Evolutionary conservation across 2,888 invertebrate species (phyloP), one percentile per base, ranked within the genome.

Genomic region (Sussaba pulchella): DNA sequence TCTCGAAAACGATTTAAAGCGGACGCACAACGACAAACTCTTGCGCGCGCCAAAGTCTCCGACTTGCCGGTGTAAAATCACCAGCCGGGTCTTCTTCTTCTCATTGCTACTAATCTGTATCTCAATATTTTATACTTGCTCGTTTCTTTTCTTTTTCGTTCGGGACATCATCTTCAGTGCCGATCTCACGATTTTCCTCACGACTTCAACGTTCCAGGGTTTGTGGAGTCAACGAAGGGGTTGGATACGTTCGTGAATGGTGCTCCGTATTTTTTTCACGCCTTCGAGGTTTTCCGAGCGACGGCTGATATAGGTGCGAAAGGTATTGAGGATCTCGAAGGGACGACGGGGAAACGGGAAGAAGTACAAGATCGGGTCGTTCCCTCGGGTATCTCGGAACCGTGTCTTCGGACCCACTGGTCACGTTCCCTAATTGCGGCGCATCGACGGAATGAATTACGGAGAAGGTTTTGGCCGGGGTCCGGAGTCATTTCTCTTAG

Each of bases 361-460:
- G 45, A 64, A 19, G 63, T 26, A 39, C 39, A 24, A 66, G 54
- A 66, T 45, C n/a, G n/a, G 45, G 36, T 36, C 36, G 47, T 36
- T 31, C 70, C n/a, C 10, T 6, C 8, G 6, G 52, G 24, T 70
- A 24, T 66, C 64, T 12, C 71, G 43, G 36, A 17, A 21, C 14
- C 21, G 36, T 52, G 24, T 72, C 79, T 24, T 79, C 78, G 81
- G 84, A 59, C 78, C 79, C 45, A 70, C 82, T 70, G 86, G 90
- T 91, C 91, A 90, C 88, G 88, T 87, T 89, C 82, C 85, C 87
- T 91, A 89, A 91, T 91, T 89, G 89, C 84, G 83, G 83, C 82
- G 82, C 84, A 85, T 86, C 80, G 81, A 83, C 85, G 86, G 77
- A 80, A 81, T 83, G 86, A 84, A 87, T 88, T 87, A 85, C 83